Conservation (phyloP, 2,797 vertebrate species). For the Rhinella marina region DNA sequence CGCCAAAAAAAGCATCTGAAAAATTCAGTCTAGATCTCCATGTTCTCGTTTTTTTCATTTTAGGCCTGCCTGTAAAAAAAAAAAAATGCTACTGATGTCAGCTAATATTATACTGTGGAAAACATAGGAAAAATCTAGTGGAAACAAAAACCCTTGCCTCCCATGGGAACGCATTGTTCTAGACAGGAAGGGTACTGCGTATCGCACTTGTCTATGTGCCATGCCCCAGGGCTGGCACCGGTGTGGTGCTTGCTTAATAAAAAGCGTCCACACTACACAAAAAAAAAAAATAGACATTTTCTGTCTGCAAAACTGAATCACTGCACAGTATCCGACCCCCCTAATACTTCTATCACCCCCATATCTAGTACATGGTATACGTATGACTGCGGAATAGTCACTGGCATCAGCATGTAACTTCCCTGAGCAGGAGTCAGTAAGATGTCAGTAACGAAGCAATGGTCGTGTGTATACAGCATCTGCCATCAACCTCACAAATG, state of each 20-base stretch:
- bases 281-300: no score
- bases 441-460: no score
- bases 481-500: no score
- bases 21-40: neutral
- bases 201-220: neutral
- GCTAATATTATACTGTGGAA: neutral
- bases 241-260: neutral
- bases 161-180: slow-evolving; percentile 40
- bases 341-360: no score
- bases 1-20: neutral
- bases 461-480: no score
- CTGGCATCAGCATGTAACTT: no score
- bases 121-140: neutral
- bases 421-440: no score
- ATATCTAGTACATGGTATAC: no score
- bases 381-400: no score
- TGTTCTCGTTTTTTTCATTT: neutral
- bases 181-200: slow-evolving; percentile 1
- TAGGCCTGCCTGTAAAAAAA: neutral
- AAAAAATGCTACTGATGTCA: neutral
- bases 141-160: neutral
- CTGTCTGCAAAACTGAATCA: neutral
- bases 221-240: neutral
- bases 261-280: neutral
- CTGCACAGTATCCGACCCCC: no score